These are phyloP conservation scores for Prietella phreatophila DNA, from an alignment of 2,113 vertebrate genomes.

Conservation along the genomic window DNA sequence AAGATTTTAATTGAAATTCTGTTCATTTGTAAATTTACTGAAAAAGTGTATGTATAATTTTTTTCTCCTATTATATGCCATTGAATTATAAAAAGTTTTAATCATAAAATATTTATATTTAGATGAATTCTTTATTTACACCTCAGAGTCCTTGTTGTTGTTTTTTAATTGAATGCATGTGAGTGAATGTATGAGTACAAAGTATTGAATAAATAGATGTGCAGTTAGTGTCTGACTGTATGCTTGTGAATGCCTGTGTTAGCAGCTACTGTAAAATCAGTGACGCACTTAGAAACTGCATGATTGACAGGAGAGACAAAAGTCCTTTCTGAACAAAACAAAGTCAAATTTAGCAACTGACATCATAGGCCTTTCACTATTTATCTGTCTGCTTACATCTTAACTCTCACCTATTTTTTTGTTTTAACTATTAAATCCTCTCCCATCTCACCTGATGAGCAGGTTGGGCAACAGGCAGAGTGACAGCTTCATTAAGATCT, in stretches of 20 bases:
- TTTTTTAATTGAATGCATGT: background rate
- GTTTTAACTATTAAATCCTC: conserved; percentile 3
- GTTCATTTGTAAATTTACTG: background rate
- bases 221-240: background rate
- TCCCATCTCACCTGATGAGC: conserved; percentile 30
- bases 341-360: conserved; percentile 9
- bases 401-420: background rate
- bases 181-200: background rate
- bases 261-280: background rate
- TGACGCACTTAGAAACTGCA: background rate
- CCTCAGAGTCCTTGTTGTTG: background rate
- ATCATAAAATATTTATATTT: background rate
- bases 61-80: too few species aligned
- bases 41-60: background rate
- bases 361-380: background rate
- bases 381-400: background rate
- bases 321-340: background rate
- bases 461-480: conserved; percentile 51
- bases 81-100: background rate
- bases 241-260: too few species aligned
- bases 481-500: conserved; percentile 68
- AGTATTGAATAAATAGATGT: background rate
- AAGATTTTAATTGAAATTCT: too few species aligned
- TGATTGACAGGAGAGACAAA: background rate
- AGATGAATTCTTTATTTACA: background rate